Conservation (phyloP, 2,888 invertebrate species). For the Pycnomerus fuliginosus region DNA sequence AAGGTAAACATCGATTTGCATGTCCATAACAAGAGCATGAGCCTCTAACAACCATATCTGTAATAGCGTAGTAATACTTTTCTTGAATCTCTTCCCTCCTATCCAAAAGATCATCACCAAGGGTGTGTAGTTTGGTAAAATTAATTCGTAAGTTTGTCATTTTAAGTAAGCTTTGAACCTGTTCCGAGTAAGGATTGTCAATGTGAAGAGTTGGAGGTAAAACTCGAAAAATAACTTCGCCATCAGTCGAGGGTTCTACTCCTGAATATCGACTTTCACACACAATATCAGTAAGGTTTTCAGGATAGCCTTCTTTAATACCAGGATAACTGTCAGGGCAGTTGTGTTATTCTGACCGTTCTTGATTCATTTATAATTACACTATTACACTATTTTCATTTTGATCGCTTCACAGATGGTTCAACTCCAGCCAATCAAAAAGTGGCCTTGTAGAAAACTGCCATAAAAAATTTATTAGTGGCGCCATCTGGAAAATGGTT, state of each 20-base stretch:
- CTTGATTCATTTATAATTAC: too few species aligned
- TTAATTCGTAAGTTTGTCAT: constrained; percentile 97
- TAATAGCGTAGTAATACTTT: constrained; percentile 98
- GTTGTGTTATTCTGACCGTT: constrained; percentile 72
- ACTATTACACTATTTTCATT: too few species aligned
- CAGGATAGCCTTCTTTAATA: constrained; percentile 64
- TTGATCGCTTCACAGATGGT: too few species aligned
- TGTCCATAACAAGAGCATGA: constrained; percentile 99
- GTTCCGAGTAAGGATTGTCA: constrained; percentile 90
- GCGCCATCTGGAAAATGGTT: too few species aligned
- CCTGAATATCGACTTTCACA: constrained; percentile 94
- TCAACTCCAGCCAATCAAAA: too few species aligned
- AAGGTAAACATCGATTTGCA: constrained; percentile 85
- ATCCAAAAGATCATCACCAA: constrained; percentile 95
- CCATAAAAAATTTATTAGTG: too few species aligned
- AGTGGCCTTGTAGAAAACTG: too few species aligned
- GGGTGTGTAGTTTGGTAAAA: constrained; percentile 93
- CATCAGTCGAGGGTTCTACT: constrained; percentile 91
- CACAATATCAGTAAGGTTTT: constrained; percentile 86
- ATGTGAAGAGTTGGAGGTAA: constrained; percentile 87
- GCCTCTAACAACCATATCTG: constrained; percentile 96
- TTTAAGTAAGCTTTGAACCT: constrained; percentile 93
- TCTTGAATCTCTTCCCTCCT: constrained; percentile 93
- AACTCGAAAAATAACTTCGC: constrained; percentile 96
- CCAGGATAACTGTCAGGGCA: constrained; percentile 88